Percentiles rank a stretch among this genome's conserved stretches.
phyloP scores from a whole-genome alignment of 2,888 invertebrate species.

The Drosophila prostipennis region DNA sequence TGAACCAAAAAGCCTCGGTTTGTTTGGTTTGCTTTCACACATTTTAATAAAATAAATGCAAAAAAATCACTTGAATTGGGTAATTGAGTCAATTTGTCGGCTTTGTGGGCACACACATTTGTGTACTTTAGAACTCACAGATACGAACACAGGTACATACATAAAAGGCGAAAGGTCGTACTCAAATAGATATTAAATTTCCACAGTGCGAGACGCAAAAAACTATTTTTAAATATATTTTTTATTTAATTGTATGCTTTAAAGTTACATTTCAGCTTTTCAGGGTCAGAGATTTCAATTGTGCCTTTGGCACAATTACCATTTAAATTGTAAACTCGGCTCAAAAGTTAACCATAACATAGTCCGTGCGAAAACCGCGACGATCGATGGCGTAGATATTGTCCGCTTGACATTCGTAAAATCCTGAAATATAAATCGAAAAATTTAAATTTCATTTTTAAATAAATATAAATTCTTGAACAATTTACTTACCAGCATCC shows the following conservation, averaged over 20 bases:
- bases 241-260: constrained; percentile 16
- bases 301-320: too few species aligned
- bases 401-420: constrained; percentile 96
- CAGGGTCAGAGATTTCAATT: not conserved
- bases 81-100: constrained; percentile 83
- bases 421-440: constrained; percentile 66
- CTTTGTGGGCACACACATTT: constrained; percentile 36
- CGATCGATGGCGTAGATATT: constrained; percentile 96
- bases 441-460: not conserved
- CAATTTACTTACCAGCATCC: constrained; percentile 90
- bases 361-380: constrained; percentile 95
- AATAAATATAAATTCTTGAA: too few species aligned
- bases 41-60: constrained; percentile 80
- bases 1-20: constrained; percentile 34
- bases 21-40: constrained; percentile 64
- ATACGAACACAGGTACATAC: constrained; percentile 10
- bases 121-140: constrained; percentile 4
- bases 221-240: constrained; percentile 23
- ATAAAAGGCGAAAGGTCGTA: constrained; percentile 10
- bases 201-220: constrained; percentile 40
- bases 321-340: constrained; percentile 14
- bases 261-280: constrained; percentile 10
- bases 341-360: constrained; percentile 84
- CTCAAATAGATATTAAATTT: constrained; percentile 18
- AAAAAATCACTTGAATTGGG: constrained; percentile 81